Percentiles rank a stretch among this genome's conserved stretches.
Evolutionary conservation across 2,888 invertebrate genomes (phyloP).

Genomic region (Polydrusus tereticollis): DNA sequence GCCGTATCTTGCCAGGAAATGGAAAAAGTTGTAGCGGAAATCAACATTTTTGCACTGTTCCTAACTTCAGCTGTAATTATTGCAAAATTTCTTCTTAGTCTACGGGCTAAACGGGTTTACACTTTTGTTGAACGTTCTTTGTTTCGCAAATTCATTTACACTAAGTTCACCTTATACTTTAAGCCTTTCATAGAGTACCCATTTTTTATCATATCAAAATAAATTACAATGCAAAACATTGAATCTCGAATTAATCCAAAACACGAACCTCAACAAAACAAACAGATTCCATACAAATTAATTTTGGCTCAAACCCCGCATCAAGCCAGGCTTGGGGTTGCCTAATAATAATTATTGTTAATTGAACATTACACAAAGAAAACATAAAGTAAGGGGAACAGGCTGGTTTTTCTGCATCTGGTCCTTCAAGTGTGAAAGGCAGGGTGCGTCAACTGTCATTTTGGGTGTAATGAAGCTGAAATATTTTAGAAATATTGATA

Average conservation of each 20-base stretch:
- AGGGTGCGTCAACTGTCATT: no score
- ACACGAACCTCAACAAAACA: conserved; percentile 14
- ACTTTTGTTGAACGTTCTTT: no score
- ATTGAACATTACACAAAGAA: no score
- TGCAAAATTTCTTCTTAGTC: not conserved
- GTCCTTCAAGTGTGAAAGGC: no score
- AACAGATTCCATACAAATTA: conserved; percentile 37
- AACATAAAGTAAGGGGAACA: no score
- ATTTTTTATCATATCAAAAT: not conserved
- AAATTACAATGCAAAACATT: not conserved
- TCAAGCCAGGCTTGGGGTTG: conserved; percentile 30
- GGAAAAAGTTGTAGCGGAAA: conserved; percentile 45
- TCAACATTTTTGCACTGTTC: conserved; percentile 35
- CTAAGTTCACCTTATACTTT: no score
- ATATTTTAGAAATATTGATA: no score
- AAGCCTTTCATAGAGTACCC: not conserved
- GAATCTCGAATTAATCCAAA: not conserved
- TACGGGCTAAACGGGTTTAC: not conserved
- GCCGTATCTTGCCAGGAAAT: conserved; percentile 38
- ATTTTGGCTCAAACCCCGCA: conserved; percentile 24
- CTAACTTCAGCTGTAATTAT: conserved; percentile 13
- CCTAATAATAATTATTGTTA: no score
- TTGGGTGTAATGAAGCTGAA: no score
- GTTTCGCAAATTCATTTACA: no score
- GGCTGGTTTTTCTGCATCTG: no score